Evolutionary conservation across 2,888 invertebrate genomes (phyloP).

Genomic region (Parochlus steinenii): DNA sequence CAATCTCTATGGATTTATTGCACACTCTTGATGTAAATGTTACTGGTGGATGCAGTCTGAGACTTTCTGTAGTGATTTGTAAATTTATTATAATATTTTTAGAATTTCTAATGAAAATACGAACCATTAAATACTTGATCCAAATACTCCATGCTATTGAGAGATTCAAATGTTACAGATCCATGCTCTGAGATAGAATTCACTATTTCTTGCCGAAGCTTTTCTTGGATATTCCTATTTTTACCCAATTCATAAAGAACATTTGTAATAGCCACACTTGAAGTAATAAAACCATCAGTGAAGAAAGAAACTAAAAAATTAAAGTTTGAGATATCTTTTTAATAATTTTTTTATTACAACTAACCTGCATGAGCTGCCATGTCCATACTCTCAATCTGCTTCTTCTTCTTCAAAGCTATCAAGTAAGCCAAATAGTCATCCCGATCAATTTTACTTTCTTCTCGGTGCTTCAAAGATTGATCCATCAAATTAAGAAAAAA

Average conservation of each 20-base stretch:
- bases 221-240: conserved; percentile 18
- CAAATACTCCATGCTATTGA: conserved; percentile 20
- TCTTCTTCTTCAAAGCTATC: conserved; percentile 16
- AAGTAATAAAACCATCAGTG: conserved; percentile 22
- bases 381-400: conserved; percentile 18
- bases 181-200: conserved; percentile 15
- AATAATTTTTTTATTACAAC: too few relatives aligned
- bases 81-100: not conserved
- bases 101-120: not conserved
- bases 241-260: conserved; percentile 18
- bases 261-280: conserved; percentile 18
- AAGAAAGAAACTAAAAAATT: conserved; percentile 21
- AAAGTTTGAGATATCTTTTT: too few relatives aligned
- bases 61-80: conserved; percentile 12
- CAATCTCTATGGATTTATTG: conserved; percentile 2
- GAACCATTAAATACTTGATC: conserved; percentile 22
- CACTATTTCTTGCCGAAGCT: conserved; percentile 19
- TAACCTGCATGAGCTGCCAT: conserved; percentile 19
- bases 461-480: conserved; percentile 15
- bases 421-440: conserved; percentile 17
- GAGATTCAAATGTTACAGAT: conserved; percentile 17
- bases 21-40: conserved; percentile 1
- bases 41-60: conserved; percentile 7
- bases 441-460: conserved; percentile 13
- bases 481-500: conserved; percentile 16